phyloP scores from a whole-genome alignment of 2,113 vertebrate species.

The Phylloscopus trochilus region DNA sequence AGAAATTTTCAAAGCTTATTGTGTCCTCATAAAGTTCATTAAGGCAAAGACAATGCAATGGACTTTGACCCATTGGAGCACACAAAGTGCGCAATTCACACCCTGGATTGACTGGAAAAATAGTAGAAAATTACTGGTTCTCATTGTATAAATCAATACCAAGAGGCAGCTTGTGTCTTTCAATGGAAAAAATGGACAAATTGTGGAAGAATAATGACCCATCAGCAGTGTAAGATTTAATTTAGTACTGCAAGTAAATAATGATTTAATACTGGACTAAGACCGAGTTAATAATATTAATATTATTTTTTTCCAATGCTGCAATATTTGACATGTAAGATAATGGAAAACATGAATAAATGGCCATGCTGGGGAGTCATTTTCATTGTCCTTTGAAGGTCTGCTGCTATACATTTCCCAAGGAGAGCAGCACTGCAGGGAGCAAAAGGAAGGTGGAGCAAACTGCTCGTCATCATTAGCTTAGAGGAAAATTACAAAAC shows the following conservation, averaged over 20 bases:
- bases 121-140: not conserved
- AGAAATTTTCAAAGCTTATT: not conserved
- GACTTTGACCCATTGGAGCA: not conserved
- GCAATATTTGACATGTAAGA: not conserved
- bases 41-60: not conserved
- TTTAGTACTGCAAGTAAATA: not conserved
- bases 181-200: not conserved
- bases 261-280: not conserved
- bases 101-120: not conserved
- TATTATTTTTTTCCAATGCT: not conserved
- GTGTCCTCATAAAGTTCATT: not conserved
- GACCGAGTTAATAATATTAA: not conserved
- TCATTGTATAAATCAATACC: not conserved
- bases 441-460: not conserved
- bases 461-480: not conserved
- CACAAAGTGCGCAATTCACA: not conserved
- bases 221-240: not conserved
- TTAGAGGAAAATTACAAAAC: not conserved
- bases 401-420: not conserved
- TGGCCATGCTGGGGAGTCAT: accelerated
- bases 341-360: not conserved
- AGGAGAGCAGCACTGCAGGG: not conserved
- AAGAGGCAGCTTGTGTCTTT: not conserved
- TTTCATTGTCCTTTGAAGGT: not conserved
- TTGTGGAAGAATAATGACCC: not conserved